A percentile compares a stretch with the other conserved stretches of the same genome.
These are phyloP conservation scores for Balaenoptera acutorostrata DNA, from an alignment of 2,113 vertebrate genomes.

Conservation along the genomic window DNA sequence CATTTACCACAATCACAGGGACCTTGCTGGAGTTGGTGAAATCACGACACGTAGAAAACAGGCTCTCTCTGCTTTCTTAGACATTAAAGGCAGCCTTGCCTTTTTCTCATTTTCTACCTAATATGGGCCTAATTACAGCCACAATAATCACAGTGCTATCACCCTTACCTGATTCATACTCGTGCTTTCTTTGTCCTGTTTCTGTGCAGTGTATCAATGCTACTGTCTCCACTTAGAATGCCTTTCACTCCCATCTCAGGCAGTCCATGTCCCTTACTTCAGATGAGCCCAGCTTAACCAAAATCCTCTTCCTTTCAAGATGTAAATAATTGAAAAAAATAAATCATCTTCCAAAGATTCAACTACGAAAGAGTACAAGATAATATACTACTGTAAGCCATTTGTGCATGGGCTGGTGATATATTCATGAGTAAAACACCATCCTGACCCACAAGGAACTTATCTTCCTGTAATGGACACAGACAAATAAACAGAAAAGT, in stretches of 20 bases:
- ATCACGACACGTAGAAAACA: neutral
- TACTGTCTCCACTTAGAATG: neutral
- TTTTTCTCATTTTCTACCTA: neutral
- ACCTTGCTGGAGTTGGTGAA: neutral
- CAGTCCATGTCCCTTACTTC: neutral
- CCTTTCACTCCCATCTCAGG: neutral
- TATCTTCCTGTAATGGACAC: neutral
- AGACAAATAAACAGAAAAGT: neutral
- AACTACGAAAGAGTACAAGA: neutral
- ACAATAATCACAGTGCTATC: neutral
- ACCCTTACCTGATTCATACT: neutral
- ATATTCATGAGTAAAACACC: neutral
- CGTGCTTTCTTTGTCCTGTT: neutral
- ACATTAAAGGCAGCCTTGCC: neutral
- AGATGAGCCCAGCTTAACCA: neutral
- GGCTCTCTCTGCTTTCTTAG: neutral
- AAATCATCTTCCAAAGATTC: neutral
- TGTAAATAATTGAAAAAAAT: neutral
- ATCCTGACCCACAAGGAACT: neutral
- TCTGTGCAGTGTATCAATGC: neutral
- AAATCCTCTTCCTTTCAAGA: neutral
- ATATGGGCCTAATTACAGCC: neutral
- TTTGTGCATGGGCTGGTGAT: neutral
- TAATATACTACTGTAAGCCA: neutral
- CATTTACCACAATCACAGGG: neutral